These are phyloP conservation scores for Trissolcus brochymenae DNA, from an alignment of 2,888 invertebrate genomes.

Conservation along the genomic window DNA sequence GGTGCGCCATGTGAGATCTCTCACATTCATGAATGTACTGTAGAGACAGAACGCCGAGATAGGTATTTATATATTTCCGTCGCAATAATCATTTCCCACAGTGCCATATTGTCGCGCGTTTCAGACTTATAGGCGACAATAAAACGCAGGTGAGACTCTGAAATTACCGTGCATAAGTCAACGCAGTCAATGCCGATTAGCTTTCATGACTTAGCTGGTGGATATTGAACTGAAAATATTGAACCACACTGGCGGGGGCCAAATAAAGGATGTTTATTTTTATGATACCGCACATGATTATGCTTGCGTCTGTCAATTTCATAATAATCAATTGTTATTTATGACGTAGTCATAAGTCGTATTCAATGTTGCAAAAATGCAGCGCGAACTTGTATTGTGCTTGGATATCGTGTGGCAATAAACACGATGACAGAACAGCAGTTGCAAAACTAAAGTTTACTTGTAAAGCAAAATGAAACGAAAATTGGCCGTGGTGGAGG, in stretches of 20 bases:
- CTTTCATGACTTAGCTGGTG: slow-evolving; percentile 36
- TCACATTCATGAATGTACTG: too few species aligned
- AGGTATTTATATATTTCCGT: too few species aligned
- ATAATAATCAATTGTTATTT: slow-evolving; percentile 49
- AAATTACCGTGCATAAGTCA: slow-evolving; percentile 36
- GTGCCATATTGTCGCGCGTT: slow-evolving; percentile 10
- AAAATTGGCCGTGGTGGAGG: too few species aligned
- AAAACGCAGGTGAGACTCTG: slow-evolving; percentile 51
- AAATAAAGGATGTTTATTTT: slow-evolving; percentile 51
- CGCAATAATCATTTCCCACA: too few species aligned
- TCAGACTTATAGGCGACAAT: slow-evolving; percentile 34
- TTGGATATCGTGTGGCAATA: slow-evolving; percentile 23
- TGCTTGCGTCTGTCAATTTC: slow-evolving; percentile 38
- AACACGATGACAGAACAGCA: slow-evolving; percentile 9
- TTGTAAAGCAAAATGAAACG: too few species aligned
- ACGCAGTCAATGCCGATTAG: slow-evolving; percentile 43
- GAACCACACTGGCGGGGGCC: slow-evolving; percentile 23
- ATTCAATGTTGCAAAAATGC: slow-evolving; percentile 33
- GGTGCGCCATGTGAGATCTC: too few species aligned
- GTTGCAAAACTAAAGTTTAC: too few species aligned
- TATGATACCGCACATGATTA: slow-evolving; percentile 35
- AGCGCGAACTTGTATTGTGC: slow-evolving; percentile 29
- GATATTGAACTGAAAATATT: slow-evolving; percentile 48
- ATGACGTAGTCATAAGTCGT: slow-evolving; percentile 32
- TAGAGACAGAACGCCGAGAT: too few species aligned